These are phyloP conservation scores for Echinops telfairi DNA, from an alignment of 2,113 vertebrate species.

Conservation along the genomic window DNA sequence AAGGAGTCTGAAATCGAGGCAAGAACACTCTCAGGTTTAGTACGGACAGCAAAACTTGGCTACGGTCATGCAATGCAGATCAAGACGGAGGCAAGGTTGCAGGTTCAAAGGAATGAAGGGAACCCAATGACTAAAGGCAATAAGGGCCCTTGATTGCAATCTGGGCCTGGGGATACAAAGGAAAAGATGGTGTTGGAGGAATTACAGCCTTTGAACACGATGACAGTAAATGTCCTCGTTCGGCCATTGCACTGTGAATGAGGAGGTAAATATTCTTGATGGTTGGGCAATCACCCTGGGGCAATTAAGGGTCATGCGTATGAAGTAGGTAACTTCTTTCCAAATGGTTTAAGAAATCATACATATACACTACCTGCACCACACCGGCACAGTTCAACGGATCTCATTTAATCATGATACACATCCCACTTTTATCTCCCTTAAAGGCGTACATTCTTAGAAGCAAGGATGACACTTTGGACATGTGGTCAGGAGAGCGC, in stretches of 20 bases:
- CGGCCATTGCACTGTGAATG: not conserved
- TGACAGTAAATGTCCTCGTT: slow-evolving; percentile 1
- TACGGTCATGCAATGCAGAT: slow-evolving; percentile 12
- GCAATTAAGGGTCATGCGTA: not conserved
- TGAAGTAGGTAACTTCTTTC: not conserved
- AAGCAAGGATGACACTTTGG: no score
- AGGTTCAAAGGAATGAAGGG: not conserved
- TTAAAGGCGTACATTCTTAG: not conserved
- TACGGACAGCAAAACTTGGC: no score
- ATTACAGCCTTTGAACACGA: not conserved
- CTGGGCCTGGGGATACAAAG: not conserved
- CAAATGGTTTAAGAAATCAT: not conserved
- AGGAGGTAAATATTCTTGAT: slow-evolving; percentile 13
- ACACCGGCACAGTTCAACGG: not conserved
- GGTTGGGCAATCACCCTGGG: not conserved
- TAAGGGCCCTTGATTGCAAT: not conserved
- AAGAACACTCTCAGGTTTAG: no score
- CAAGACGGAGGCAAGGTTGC: not conserved
- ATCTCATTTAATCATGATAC: not conserved
- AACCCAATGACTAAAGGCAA: not conserved
- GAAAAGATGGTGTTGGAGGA: not conserved
- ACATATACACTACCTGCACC: not conserved
- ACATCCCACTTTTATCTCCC: not conserved
- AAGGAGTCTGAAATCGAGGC: no score
- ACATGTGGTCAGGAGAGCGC: no score